A percentile compares a stretch with the other conserved stretches of the same genome.
These are phyloP conservation scores for Dasypogon diadema DNA, from an alignment of 2,888 invertebrate species.

Conservation along the genomic window DNA sequence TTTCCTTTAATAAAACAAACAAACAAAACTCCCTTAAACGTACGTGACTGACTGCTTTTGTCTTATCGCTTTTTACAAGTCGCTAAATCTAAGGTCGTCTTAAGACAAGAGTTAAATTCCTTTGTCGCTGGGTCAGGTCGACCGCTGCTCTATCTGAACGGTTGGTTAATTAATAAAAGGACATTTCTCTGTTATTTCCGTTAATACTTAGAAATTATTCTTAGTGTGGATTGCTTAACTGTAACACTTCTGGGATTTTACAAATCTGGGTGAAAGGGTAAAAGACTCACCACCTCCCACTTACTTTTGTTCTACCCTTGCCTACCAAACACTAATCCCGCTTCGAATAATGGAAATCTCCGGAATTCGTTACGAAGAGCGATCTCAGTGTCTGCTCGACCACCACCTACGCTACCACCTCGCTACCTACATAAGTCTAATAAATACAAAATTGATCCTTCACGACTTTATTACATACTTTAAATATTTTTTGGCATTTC, in stretches of 20 bases:
- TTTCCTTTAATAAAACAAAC: constrained; percentile 46
- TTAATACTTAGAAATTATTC: constrained; percentile 32
- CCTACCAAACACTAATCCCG: no score
- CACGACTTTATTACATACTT: constrained; percentile 22
- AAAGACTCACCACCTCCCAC: no score
- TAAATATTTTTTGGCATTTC: constrained; percentile 43
- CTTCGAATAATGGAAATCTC: neutral
- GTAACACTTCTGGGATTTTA: no score
- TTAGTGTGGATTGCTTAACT: constrained; percentile 13
- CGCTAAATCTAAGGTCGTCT: neutral
- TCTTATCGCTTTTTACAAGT: constrained; percentile 25
- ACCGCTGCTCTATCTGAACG: neutral
- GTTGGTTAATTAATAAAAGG: constrained; percentile 29
- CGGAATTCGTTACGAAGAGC: neutral
- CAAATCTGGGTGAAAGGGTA: no score
- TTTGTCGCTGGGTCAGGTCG: neutral
- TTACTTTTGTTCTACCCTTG: no score
- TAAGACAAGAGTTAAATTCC: constrained; percentile 22
- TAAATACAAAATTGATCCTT: constrained; percentile 31
- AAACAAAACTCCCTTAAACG: constrained; percentile 35
- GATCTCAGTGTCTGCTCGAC: neutral
- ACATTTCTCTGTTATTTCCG: neutral
- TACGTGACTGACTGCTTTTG: constrained; percentile 36
- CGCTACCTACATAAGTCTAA: constrained; percentile 15
- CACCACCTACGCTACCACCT: constrained; percentile 3